Evolutionary conservation across 2,113 vertebrate species (phyloP), one percentile per base, ranked within the genome.

Genomic region (Pitta sordida): DNA sequence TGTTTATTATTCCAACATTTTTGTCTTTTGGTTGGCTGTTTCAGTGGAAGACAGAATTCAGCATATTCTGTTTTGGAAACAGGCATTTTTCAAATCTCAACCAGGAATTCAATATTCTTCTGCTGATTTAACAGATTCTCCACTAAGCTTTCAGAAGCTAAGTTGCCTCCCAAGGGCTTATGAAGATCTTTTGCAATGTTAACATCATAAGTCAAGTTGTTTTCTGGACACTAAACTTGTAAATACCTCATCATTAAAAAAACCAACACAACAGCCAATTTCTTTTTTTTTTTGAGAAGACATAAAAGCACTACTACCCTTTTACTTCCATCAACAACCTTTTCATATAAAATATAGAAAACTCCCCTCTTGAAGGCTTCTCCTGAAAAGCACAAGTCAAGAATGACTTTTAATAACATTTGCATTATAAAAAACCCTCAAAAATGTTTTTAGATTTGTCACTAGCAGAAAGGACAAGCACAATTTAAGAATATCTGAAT

Each of bases 1-100:
- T 88, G 86, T 91, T 97, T 95, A 93, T 78, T 96, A 96, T 96
- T 91, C 62, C 85, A 96, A n/a, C 37, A 65, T 86, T 95, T 89
- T 75, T 81, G 65, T 90, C 88, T 93, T 95, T 86, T 84, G 58
- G 64, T 93, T 97, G 83, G 91, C 83, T 91, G 46, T 87, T 91
- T 85, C 73, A 80, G 16, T 32, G 41, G 51, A 94, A 95, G 78
- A 86, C 65, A 92, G 60, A 97, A 95, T 90, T 95, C 87, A 85
- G 63, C 58, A 85, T 51, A 80, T 53, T 87, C 82, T 94, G 67
- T 89, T 96, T 93, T 85, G 63, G 87, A 95, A 92, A 95, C 43
- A 91, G 83, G 71, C 32, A 94, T 77, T 93, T 96, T 93, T 88
- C 67, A 94, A 79, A 74, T 84, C 69, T 88, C 73, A 95, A 84